A percentile compares a stretch with the other conserved stretches of the same genome.
These are phyloP conservation scores for Cylas formicarius DNA, from an alignment of 1,140 invertebrate genomes.

Conservation along the genomic window DNA sequence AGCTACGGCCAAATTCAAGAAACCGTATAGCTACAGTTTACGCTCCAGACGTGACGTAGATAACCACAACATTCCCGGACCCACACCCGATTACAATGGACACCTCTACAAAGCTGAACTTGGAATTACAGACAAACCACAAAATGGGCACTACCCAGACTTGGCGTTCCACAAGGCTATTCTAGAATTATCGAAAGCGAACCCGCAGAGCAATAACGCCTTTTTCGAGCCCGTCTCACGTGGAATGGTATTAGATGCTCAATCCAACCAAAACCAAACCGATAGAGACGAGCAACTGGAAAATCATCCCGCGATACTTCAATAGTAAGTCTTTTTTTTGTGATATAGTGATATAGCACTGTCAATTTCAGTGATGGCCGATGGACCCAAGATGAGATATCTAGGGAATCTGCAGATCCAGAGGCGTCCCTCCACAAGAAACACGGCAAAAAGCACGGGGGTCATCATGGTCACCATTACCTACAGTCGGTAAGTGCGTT, in stretches of 20 bases:
- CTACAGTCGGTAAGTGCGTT: too few relatives aligned
- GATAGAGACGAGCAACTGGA: too few relatives aligned
- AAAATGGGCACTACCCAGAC: not conserved
- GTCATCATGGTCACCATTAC: too few relatives aligned
- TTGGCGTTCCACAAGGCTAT: not conserved
- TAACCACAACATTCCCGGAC: not conserved
- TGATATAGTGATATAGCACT: too few relatives aligned
- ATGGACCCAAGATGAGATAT: too few relatives aligned
- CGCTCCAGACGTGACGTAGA: slow-evolving; percentile 1
- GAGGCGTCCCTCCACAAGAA: too few relatives aligned
- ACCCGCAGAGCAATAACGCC: not conserved
- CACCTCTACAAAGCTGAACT: not conserved
- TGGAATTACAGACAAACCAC: not conserved
- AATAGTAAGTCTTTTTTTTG: too few relatives aligned
- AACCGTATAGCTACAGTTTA: not conserved
- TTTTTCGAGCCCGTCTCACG: not conserved
- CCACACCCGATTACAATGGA: not conserved
- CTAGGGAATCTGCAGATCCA: too few relatives aligned
- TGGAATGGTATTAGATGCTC: not conserved
- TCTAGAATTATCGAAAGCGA: not conserved
- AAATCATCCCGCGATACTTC: too few relatives aligned
- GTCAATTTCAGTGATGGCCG: too few relatives aligned
- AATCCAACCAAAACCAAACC: slow-evolving; percentile 1
- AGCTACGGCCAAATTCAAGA: not conserved
- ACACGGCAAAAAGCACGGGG: too few relatives aligned